Conservation (phyloP, 2,113 vertebrate genomes). For the Rhabdornis inornatus region DNA sequence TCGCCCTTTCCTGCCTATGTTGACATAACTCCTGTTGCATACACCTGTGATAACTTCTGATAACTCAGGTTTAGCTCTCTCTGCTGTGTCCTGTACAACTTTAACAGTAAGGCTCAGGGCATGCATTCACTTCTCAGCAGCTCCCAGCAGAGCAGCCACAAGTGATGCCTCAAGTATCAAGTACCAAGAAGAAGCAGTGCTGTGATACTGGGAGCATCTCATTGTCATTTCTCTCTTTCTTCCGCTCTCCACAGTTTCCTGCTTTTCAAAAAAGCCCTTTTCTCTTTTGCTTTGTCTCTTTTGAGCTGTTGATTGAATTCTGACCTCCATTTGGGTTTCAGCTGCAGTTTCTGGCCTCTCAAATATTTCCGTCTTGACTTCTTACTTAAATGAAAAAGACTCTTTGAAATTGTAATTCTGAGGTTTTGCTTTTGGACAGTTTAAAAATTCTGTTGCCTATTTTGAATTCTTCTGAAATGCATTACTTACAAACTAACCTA, state of each 20-base stretch:
- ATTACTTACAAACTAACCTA: background rate
- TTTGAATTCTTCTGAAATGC: constrained; percentile 27
- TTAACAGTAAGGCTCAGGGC: background rate
- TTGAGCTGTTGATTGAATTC: background rate
- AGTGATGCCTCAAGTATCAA: background rate
- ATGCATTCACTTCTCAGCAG: background rate
- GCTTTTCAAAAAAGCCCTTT: background rate
- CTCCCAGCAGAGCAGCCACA: background rate
- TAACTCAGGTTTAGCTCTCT: background rate
- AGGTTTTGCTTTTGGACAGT: background rate
- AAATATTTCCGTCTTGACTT: background rate
- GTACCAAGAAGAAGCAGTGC: background rate
- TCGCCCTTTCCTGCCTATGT: background rate
- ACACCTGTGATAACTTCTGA: background rate
- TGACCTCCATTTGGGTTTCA: background rate
- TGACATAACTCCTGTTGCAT: background rate
- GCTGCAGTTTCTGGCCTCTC: constrained; percentile 1
- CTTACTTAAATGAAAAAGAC: background rate
- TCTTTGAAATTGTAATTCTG: constrained; percentile 14
- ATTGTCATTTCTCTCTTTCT: background rate
- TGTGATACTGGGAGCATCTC: background rate
- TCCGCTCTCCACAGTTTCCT: background rate
- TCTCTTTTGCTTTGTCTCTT: background rate
- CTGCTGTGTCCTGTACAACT: background rate
- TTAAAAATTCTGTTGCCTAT: background rate